A percentile compares a stretch with the other conserved stretches of the same genome.
Conservation (phyloP, 2,797 vertebrate genomes). For the Galagoides demidoff region DNA sequence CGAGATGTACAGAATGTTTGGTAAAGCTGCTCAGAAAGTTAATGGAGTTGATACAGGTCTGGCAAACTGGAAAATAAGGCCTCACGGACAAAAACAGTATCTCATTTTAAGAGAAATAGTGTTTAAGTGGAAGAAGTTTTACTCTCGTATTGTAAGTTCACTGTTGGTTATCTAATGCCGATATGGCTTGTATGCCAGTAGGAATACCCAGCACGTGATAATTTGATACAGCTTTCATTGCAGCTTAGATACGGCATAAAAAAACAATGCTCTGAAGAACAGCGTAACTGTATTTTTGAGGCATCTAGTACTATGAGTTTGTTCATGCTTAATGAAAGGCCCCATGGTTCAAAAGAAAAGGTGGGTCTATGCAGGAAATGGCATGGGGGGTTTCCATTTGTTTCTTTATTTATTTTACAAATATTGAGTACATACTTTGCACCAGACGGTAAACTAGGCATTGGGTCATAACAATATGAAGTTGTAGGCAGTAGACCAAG, state of each 20-base stretch:
- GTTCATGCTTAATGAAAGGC: constrained; percentile 19
- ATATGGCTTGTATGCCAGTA: neutral
- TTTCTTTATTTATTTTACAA: constrained; percentile 6
- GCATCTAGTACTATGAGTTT: neutral
- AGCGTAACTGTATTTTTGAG: neutral
- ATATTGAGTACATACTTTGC: constrained; percentile 25
- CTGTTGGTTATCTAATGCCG: constrained; percentile 10
- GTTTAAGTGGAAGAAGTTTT: neutral
- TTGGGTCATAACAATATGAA: neutral
- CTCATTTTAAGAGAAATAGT: constrained; percentile 39
- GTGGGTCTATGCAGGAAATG: neutral
- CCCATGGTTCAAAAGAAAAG: constrained; percentile 31
- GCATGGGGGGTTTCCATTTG: neutral
- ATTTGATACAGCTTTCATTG: neutral
- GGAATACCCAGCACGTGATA: neutral
- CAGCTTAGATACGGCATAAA: constrained; percentile 14
- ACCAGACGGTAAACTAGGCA: neutral
- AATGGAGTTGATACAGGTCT: constrained; percentile 11
- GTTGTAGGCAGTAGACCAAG: constrained; percentile 3
- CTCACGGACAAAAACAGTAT: neutral
- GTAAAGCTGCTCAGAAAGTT: constrained; percentile 8
- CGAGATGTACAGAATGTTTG: constrained; percentile 1
- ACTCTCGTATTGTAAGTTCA: neutral
- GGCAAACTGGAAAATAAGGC: neutral
- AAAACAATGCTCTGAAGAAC: neutral